Base-by-base conservation (phyloP, 2,888 invertebrate species). In the Lepas anatifera region DNA sequence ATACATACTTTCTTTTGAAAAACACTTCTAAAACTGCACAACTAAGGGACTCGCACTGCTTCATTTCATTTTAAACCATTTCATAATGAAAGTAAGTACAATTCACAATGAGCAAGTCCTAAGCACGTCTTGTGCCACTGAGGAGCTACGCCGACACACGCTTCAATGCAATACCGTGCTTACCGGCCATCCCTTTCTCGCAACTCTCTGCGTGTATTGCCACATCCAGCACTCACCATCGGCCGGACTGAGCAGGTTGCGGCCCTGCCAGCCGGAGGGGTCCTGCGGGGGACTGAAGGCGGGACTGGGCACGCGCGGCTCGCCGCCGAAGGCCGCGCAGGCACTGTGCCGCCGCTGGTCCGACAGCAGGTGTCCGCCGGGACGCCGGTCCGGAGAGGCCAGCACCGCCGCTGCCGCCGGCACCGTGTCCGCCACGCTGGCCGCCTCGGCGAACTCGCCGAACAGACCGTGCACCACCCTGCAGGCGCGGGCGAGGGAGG, bases 221-320 rank as follows among this genome's bases (percentile, higher is more conserved):
- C n/a, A n/a, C n/a, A n/a, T n/a, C n/a, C 41, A 8, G 1, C 35
- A 66, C 66, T 25, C 4, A 66, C 66, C 39, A 18, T 66, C 25
- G 16, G 27, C 25, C 13, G 66, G 66, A 22, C 66, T 66, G 66
- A 66, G 66, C 66, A 66, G 66, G 66, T 66, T 66, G 66, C 66
- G 66, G 13, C 35, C 35, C 35, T 32, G 58, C 58, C 58, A 58
- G 58, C 16, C 58, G 35, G 32, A 27, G 32, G 58, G 16, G 52
- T 50, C 50, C 35, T 58, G 58, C 32, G 58, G 58, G 32, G 58
- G 58, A 35, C 58, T 58, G 58, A 35, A 58, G 32, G 58, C 58
- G 8, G 58, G 58, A n/a, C 58, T 58, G 22, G 58, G 32, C 58
- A 35, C 58, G 35, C 32, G 58, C 58, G 35, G 58, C 35, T 58